Evolutionary conservation across 2,797 vertebrate species (phyloP).

Genomic region (Onychomys arenicola): DNA sequence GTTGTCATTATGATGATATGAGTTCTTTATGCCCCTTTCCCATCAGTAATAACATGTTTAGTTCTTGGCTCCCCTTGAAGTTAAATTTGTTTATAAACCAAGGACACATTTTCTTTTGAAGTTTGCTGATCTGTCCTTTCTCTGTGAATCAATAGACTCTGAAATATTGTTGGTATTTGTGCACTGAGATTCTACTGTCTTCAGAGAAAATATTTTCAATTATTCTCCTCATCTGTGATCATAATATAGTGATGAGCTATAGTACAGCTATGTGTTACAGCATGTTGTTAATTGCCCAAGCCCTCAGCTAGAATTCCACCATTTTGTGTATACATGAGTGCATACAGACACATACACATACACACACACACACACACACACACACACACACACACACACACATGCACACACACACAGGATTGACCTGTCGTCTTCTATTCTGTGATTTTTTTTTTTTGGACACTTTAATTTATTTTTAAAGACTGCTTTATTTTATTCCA

Average conservation of each 20-base stretch:
- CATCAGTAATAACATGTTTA: neutral
- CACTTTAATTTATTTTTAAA: slow-evolving; percentile 4
- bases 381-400: neutral
- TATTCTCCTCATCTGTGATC: neutral
- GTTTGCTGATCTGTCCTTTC: neutral
- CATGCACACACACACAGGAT: neutral
- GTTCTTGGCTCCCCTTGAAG: neutral
- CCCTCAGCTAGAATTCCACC: neutral
- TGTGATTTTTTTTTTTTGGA: neutral
- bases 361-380: neutral
- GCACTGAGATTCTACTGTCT: neutral
- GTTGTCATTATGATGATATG: neutral
- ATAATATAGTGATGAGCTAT: neutral
- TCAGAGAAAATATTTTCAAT: neutral
- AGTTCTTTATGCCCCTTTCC: neutral
- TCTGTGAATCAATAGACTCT: slow-evolving; percentile 1
- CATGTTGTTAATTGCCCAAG: neutral
- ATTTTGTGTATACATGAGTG: neutral
- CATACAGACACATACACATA: neutral
- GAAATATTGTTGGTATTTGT: neutral
- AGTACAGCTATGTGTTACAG: neutral
- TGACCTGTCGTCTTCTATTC: neutral
- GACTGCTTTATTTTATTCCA: neutral
- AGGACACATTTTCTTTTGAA: neutral
- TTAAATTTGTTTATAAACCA: neutral